Base-by-base conservation (phyloP, 1,140 invertebrate species). In the Pachyrhynchus sulphureomaculatus region DNA sequence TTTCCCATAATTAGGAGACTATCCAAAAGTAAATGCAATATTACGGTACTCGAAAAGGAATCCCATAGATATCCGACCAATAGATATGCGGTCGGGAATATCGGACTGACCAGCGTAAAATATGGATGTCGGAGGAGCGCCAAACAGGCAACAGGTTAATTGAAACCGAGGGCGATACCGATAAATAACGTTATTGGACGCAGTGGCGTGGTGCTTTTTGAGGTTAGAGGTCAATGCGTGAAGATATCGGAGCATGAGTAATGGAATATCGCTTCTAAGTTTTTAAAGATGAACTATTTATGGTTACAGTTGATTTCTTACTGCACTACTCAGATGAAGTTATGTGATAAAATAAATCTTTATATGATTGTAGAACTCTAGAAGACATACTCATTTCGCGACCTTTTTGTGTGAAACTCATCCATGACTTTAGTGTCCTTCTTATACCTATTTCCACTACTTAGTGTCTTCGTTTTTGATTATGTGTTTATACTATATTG, bases 121-220 rank as follows among this genome's bases (percentile, higher is more conserved):
- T 41, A 41, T 41, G 37, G 53, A 45, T 21, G 39, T 15, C 17
- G n/a, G 36, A 45, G 55, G 55, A 48, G 55, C 55, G 55, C 55
- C 55, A 49, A 58, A 58, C 23, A 18, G 55, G 55, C 45, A 58
- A 58, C 55, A 58, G 55, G 55, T 58, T 58, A 58, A 58, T 58
- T 58, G 55, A 58, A 58, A 45, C 55, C 34, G 55, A 58, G 55
- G 55, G 55, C 55, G 18, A 39, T 58, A 29, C 36, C 55, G 55
- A 58, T 58, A 58, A 58, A 58, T 58, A 53, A 53, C 36, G 44
- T 53, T 39, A 41, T 36, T 41, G 51, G 51, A 8, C 34, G 51
- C 51, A 53, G 51, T 42, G 34, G 51, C 51, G 45, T 26, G 18
- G 37, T 41, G 37, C 13, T 12, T 8, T 8, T 34, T n/a, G 15